These are phyloP conservation scores for Steromphala cineraria DNA, from an alignment of 2,888 invertebrate species.

Conservation along the genomic window DNA sequence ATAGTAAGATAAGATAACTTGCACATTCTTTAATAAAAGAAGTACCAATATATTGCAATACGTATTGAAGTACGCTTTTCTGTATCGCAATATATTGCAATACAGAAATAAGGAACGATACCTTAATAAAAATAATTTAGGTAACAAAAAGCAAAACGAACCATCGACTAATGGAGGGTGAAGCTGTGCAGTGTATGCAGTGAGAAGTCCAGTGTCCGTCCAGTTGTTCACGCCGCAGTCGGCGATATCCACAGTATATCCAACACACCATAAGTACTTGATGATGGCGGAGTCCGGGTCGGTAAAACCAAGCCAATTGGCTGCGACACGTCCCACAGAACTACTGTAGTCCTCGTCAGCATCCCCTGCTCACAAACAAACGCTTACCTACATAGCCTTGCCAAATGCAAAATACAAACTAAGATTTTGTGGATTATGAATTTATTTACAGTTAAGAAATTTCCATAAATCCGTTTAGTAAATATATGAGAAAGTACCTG, in stretches of 20 bases:
- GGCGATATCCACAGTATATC: not conserved
- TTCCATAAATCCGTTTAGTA: too few species aligned
- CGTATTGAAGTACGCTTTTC: too few species aligned
- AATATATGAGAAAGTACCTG: slow-evolving; percentile 19
- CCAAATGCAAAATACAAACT: too few species aligned
- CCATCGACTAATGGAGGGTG: not conserved
- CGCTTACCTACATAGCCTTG: too few species aligned
- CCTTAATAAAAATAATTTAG: too few species aligned
- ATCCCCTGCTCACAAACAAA: not conserved
- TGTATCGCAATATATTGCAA: too few species aligned
- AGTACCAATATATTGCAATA: too few species aligned
- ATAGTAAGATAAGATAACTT: too few species aligned
- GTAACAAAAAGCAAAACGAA: not conserved
- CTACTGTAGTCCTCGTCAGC: not conserved
- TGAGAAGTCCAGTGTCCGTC: not conserved
- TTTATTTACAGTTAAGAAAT: too few species aligned
- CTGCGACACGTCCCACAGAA: not conserved
- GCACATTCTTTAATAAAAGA: too few species aligned
- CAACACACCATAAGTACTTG: slow-evolving; percentile 22
- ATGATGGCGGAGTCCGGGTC: slow-evolving; percentile 16
- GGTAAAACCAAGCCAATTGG: slow-evolving; percentile 17
- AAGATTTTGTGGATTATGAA: too few species aligned
- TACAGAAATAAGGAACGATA: too few species aligned
- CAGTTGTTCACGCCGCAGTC: not conserved
- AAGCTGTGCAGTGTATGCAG: not conserved